These are phyloP conservation scores for Xiphophorus hellerii DNA, from an alignment of 2,113 vertebrate genomes.

Conservation along the genomic window DNA sequence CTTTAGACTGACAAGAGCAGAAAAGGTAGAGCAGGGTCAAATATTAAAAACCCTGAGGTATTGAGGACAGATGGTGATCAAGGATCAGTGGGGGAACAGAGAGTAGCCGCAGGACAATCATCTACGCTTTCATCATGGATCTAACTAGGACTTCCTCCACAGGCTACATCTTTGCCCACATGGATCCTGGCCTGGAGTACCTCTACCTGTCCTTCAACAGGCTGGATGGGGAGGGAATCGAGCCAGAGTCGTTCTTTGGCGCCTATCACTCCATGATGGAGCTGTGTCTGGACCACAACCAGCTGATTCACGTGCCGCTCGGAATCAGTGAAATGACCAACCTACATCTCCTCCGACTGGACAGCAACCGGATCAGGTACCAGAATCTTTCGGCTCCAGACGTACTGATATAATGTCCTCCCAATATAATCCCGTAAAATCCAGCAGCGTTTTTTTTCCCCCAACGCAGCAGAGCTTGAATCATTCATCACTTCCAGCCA, in stretches of 20 bases:
- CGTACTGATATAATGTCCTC: not conserved
- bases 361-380: slow-evolving; percentile 95
- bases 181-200: slow-evolving; percentile 93
- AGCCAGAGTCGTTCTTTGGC: slow-evolving; percentile 91
- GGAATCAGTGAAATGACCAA: slow-evolving; percentile 91
- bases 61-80: not conserved
- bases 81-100: no score
- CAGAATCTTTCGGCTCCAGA: not conserved
- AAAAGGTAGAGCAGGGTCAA: not conserved
- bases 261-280: slow-evolving; percentile 88
- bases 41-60: not conserved
- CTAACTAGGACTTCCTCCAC: not conserved
- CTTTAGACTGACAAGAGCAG: not conserved
- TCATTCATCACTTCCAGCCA: slow-evolving; percentile 32
- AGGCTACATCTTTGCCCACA: slow-evolving; percentile 94
- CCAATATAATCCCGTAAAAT: not conserved
- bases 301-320: slow-evolving; percentile 84
- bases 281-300: slow-evolving; percentile 93
- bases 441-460: not conserved
- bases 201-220: slow-evolving; percentile 96
- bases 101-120: no score
- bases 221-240: slow-evolving; percentile 85
- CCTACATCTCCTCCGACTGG: slow-evolving; percentile 89
- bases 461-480: slow-evolving; percentile 15
- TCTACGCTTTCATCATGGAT: no score